Evolutionary conservation across 2,113 vertebrate genomes (phyloP), one percentile per base, ranked within the genome.

Genomic region (Mirza zaza): DNA sequence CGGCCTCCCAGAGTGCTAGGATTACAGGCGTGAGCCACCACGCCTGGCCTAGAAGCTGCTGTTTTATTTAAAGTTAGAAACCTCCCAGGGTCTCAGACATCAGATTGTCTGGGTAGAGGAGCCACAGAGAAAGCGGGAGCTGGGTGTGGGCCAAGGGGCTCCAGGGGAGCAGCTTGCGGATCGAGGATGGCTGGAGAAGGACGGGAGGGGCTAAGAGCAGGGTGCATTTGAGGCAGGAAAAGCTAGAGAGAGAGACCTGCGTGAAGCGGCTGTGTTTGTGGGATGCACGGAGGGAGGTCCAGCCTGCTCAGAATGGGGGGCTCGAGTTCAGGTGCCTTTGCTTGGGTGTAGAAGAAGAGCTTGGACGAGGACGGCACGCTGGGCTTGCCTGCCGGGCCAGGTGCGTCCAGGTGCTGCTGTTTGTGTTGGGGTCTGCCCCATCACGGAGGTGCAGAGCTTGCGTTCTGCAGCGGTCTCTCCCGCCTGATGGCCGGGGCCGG

Each of bases 341-440:
- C 27, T 15, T 36, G 34, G 25, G 3, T 6, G 20, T 34, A 34
- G 61, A 39, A 57, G 1, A 5, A 57, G 1, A 5, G 2, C 2
- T 2, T 23, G 70, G 82, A 70, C n/a, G 20, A 0, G 61, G 36
- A 29, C 11, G 1, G 4, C 3, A 32, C 0, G 0, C 10, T 5
- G 7, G 23, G 27, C 42, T 65, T 39, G 21, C 2, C 14, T 13
- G 20, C 9, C 48, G 10, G 32, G 29, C 23, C 68, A 50, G 81
- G 17, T 5, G 8, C 2, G 8, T 9, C 0, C 0, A 1, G 50
- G 15, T 32, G 20, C 7, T n/a, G 18, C 21, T 63, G 8, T 65
- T 12, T 59, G 36, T 4, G 17, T 23, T 10, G 4, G 36, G 1
- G 1, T 36, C 57, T 15, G 12, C 6, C 13, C 45, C 29, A 4